Percentiles rank a stretch among this genome's conserved stretches.
phyloP scores from a whole-genome alignment of 2,797 vertebrate species.

The Euphonia xanthogaster region DNA sequence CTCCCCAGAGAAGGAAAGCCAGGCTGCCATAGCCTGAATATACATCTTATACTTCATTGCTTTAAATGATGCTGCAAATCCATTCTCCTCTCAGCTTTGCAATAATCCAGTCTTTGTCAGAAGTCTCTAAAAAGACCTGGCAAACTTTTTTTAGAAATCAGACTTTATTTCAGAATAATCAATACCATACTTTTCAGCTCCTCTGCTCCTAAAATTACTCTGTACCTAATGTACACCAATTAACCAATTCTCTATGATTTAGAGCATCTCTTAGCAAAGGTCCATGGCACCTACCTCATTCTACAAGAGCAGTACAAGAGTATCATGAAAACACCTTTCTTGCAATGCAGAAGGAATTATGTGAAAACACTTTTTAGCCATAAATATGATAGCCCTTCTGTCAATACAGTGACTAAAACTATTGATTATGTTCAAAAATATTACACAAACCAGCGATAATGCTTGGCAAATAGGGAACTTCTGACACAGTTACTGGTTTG shows the following conservation, averaged over 20 bases:
- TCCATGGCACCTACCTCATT: not conserved
- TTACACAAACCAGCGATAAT: not conserved
- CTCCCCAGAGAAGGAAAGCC: not conserved
- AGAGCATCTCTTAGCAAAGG: not conserved
- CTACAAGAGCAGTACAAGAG: not conserved
- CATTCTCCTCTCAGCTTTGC: not conserved
- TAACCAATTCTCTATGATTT: not conserved
- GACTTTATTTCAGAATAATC: not conserved
- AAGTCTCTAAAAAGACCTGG: not conserved
- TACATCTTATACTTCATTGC: not conserved
- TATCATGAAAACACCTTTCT: not conserved
- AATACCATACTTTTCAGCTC: not conserved
- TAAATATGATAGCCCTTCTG: not conserved
- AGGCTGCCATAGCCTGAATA: not conserved
- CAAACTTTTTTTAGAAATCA: not conserved
- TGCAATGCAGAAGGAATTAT: not conserved
- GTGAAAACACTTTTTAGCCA: not conserved
- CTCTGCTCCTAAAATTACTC: not conserved
- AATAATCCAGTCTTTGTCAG: not conserved
- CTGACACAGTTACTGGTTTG: not conserved
- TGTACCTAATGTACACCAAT: not conserved
- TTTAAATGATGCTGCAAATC: not conserved
- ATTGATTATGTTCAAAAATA: not conserved
- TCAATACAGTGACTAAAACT: not conserved
- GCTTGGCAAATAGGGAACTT: not conserved